Base-by-base conservation (phyloP, 2,113 vertebrate species). In the Alethe diademata region DNA sequence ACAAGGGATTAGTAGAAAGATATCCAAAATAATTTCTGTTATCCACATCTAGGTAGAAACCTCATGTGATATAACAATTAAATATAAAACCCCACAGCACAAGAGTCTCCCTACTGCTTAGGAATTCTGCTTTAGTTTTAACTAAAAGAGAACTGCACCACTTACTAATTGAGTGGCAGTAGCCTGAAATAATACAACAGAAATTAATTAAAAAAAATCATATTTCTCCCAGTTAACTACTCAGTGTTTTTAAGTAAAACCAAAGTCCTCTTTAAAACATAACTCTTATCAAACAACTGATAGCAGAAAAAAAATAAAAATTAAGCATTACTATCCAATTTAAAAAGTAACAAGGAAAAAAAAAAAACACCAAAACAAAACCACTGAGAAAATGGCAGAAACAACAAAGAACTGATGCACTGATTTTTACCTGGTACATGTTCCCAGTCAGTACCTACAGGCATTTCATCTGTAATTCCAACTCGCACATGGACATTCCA, bases 371-470 rank as follows among this genome's bases (percentile, higher is more conserved):
- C 8, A 23, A 53, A 45, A 35, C 31, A 33, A 78, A 67, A 28
- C 0, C 19, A n/a, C 53, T 69, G 40, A 90, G 20, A 88, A 94
- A 92, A 86, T 5, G 12, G 33, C 40, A 71, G 45, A 60, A 94
- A 88, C 50, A 67, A 38, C 8, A 80, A 73, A 29, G 54, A 94
- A 78, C 22, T 33, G 56, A 78, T 17, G 26, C 6, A 31, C 8
- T 47, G 4, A 9, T 29, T 67, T 93, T 80, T 98, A 99, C 99
- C 99, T 98, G 99, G 99, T 70, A 99, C 98, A 14, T 99, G 98
- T 42, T 99, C 99, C 99, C 99, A 99, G 93, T 98, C 97, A 2
- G 98, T 99, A 60, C 99, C 99, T n/a, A 99, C 98, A 0, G 99
- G 99, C 99, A 99, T 99, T 94, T 99, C 99, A 24, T 99, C 99